phyloP scores from a whole-genome alignment of 1,140 invertebrate genomes.

The Macrotrachela quadricornifera region DNA sequence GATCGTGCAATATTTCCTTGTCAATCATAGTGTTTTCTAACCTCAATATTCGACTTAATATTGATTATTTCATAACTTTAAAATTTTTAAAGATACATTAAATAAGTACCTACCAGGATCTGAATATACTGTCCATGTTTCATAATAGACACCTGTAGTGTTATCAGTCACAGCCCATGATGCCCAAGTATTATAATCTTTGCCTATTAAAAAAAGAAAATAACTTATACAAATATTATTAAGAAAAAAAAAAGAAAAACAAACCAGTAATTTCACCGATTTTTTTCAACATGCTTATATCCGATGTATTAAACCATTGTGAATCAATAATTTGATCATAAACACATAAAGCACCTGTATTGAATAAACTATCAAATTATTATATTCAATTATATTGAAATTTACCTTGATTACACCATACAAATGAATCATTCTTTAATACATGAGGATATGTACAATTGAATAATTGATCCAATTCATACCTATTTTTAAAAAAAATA shows the following conservation, averaged over 20 bases:
- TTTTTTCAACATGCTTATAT: constrained; percentile 19
- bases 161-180: constrained; percentile 21
- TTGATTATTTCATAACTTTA: too few relatives aligned
- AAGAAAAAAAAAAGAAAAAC: too few relatives aligned
- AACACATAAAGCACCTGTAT: constrained; percentile 17
- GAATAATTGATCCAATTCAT: constrained; percentile 23
- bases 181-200: constrained; percentile 18
- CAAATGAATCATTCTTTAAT: constrained; percentile 13
- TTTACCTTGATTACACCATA: constrained; percentile 23
- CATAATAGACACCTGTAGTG: constrained; percentile 21
- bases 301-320: constrained; percentile 13
- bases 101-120: constrained; percentile 11
- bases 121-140: constrained; percentile 21
- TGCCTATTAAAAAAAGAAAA: background rate
- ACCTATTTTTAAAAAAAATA: too few relatives aligned
- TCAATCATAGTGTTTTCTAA: too few relatives aligned
- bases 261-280: constrained; percentile 18
- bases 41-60: too few relatives aligned
- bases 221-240: too few relatives aligned
- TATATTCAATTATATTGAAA: too few relatives aligned
- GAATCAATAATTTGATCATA: constrained; percentile 21
- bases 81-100: too few relatives aligned
- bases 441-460: constrained; percentile 27
- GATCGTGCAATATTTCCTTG: too few relatives aligned
- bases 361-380: background rate